phyloP scores from a whole-genome alignment of 1,140 invertebrate genomes.

The Drosophila lowei region DNA sequence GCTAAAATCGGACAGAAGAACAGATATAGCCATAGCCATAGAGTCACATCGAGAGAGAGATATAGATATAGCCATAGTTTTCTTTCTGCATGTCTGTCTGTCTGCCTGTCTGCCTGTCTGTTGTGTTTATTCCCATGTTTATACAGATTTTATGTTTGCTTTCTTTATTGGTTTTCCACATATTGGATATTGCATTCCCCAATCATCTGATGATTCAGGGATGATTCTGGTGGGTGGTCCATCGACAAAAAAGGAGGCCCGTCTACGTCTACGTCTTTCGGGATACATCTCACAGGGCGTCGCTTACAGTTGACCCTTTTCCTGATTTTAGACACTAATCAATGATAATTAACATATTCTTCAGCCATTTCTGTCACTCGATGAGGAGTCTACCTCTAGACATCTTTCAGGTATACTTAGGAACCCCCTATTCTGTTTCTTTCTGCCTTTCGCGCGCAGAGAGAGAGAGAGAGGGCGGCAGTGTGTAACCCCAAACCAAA shows the following conservation, averaged over 20 bases:
- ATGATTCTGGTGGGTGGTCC: conserved; percentile 26
- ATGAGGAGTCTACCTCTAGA: background rate
- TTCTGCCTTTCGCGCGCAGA: conserved; percentile 2
- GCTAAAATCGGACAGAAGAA: conserved; percentile 53
- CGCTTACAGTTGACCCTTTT: too few relatives aligned
- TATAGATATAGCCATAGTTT: conserved; percentile 30
- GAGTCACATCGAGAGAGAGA: conserved; percentile 6
- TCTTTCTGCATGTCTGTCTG: conserved; percentile 1
- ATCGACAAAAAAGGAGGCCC: conserved; percentile 15
- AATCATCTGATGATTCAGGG: too few relatives aligned
- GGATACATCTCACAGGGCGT: too few relatives aligned
- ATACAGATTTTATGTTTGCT: conserved; percentile 37
- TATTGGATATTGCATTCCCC: conserved; percentile 25
- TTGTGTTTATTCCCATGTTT: conserved; percentile 33
- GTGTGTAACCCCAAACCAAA: conserved; percentile 39
- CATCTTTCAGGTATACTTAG: conserved; percentile 16
- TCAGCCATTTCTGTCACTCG: background rate
- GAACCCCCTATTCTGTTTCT: background rate
- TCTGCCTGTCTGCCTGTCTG: conserved; percentile 12
- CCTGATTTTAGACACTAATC: too few relatives aligned
- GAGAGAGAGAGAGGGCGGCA: background rate
- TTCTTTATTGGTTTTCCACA: conserved; percentile 13
- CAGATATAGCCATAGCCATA: conserved; percentile 14
- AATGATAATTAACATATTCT: too few relatives aligned
- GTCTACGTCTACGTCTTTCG: background rate